Percentiles rank a stretch among this genome's conserved stretches.
These are phyloP conservation scores for Zonitis immaculata DNA, from an alignment of 2,888 invertebrate species.

Conservation along the genomic window DNA sequence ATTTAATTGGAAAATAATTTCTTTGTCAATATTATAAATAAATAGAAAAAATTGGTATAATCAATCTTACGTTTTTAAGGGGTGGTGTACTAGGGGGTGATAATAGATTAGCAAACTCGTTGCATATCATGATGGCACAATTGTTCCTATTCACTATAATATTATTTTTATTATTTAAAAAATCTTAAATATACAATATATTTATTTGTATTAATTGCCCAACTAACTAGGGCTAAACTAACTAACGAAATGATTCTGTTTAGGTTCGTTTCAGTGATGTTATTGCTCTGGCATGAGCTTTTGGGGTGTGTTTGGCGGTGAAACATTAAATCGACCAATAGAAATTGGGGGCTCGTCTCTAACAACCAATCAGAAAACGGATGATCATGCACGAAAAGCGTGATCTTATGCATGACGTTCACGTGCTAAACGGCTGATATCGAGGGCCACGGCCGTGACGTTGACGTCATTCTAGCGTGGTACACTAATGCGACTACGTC, in stretches of 20 bases:
- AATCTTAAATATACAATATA: background rate
- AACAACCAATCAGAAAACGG: slow-evolving; percentile 55
- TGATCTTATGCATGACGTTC: slow-evolving; percentile 74
- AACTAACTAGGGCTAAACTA: slow-evolving; percentile 10
- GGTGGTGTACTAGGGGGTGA: slow-evolving; percentile 72
- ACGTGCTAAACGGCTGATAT: slow-evolving; percentile 77
- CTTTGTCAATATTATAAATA: slow-evolving; percentile 16
- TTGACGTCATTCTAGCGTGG: slow-evolving; percentile 54
- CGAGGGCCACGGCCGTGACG: slow-evolving; percentile 60
- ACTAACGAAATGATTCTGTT: slow-evolving; percentile 34
- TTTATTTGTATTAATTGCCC: slow-evolving; percentile 9
- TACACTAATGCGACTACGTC: slow-evolving; percentile 42
- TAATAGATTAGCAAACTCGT: slow-evolving; percentile 44
- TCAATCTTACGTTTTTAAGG: slow-evolving; percentile 51
- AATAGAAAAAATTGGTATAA: slow-evolving; percentile 7
- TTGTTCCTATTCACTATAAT: no score
- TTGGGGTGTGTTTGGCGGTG: slow-evolving; percentile 52
- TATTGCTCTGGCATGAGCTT: slow-evolving; percentile 46
- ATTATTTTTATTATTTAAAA: background rate
- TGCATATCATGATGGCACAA: slow-evolving; percentile 23
- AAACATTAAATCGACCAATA: slow-evolving; percentile 54
- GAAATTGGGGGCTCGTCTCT: slow-evolving; percentile 65
- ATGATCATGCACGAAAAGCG: slow-evolving; percentile 71
- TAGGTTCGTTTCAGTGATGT: slow-evolving; percentile 36
- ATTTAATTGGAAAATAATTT: no score